Conservation (phyloP, 2,113 vertebrate genomes). For the Phoenicopterus ruber region DNA sequence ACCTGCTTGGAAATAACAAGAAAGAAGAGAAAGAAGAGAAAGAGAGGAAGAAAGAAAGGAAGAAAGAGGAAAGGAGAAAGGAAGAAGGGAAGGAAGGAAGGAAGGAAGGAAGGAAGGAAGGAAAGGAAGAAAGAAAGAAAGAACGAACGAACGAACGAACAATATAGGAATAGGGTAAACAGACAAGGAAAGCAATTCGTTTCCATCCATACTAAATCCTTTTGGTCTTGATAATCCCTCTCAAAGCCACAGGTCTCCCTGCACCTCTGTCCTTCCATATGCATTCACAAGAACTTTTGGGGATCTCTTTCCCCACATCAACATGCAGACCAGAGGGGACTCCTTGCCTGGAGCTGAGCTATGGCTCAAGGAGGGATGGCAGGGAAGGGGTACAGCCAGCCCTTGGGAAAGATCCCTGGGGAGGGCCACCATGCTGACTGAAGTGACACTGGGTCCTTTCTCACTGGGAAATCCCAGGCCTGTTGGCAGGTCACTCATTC, state of each 20-base stretch:
- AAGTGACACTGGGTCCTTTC: background rate
- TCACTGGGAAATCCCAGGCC: background rate
- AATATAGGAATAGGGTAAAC: background rate
- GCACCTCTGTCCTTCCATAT: background rate
- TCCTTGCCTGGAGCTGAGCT: background rate
- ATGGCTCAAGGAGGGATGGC: background rate
- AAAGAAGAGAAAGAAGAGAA: background rate
- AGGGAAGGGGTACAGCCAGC: background rate
- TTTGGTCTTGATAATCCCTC: background rate
- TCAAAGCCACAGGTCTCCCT: background rate
- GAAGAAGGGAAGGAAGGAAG: background rate
- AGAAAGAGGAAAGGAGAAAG: too few relatives aligned
- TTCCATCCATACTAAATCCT: background rate
- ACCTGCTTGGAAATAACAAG: background rate
- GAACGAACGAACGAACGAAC: too few relatives aligned
- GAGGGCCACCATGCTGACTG: background rate
- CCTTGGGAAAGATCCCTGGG: background rate
- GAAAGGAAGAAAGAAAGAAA: rapidly evolving
- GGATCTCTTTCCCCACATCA: background rate
- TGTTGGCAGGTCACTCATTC: background rate
- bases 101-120: too few relatives aligned
- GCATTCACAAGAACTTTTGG: background rate
- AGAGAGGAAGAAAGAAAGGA: background rate
- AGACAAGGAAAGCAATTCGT: background rate
- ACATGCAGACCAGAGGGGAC: background rate